Percentiles rank a stretch among this genome's conserved stretches.
phyloP scores from a whole-genome alignment of 2,113 vertebrate species.

The Heliornis fulica region DNA sequence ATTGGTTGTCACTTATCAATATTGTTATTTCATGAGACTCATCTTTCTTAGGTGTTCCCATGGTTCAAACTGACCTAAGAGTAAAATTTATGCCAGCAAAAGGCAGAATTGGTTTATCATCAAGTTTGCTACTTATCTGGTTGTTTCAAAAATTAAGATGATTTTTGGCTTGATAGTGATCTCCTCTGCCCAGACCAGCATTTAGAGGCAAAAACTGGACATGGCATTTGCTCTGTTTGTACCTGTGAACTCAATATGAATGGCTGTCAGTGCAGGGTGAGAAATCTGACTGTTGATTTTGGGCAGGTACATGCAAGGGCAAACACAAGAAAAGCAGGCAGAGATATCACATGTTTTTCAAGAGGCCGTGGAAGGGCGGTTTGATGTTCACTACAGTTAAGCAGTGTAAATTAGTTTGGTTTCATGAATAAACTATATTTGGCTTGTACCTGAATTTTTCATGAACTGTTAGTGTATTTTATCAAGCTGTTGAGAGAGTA shows the following conservation, averaged over 20 bases:
- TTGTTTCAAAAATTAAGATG: not conserved
- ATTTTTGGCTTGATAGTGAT: not conserved
- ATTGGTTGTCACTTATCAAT: not conserved
- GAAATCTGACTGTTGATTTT: not conserved
- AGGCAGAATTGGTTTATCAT: not conserved
- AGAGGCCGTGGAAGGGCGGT: not conserved
- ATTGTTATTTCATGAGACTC: not conserved
- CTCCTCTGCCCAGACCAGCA: not conserved
- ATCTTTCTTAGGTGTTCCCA: not conserved
- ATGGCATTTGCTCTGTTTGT: not conserved
- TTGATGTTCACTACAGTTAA: not conserved
- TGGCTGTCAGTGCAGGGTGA: not conserved
- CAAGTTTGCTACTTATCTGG: not conserved
- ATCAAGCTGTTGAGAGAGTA: not conserved
- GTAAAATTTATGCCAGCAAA: not conserved
- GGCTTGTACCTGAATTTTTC: constrained; percentile 2
- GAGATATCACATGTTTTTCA: not conserved
- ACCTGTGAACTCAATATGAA: not conserved
- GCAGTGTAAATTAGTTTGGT: not conserved
- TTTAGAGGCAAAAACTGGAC: not conserved
- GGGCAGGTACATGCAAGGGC: not conserved
- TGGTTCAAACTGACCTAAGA: not conserved
- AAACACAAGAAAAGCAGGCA: not conserved
- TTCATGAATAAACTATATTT: constrained; percentile 16
- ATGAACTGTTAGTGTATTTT: not conserved